Evolutionary conservation across 1,140 invertebrate genomes (phyloP), one percentile per base, ranked within the genome.

Genomic region (Aphis craccivora): DNA sequence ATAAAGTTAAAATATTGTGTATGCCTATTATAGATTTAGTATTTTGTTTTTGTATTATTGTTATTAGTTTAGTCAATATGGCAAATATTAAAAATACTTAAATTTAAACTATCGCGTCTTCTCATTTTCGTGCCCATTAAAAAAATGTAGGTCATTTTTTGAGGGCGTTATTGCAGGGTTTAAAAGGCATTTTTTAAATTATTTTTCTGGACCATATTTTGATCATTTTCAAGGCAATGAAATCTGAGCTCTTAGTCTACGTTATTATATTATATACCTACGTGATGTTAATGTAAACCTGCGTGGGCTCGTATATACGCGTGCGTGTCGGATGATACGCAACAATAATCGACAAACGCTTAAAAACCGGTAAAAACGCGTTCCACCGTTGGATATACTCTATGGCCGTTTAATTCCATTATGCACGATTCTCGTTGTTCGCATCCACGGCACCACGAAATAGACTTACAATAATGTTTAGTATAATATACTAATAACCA

Each of bases 361-460:
- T 76, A 83, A 86, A 45, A 48, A 88, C 86, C 45, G 86, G 86
- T 48, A 40, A 48, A n/a, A 88, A 88, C 14, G 20, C 43, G 86
- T 48, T 48, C 86, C 86, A n/a, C 87, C 20, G n/a, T 88, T 37
- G 88, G 51, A 55, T 37, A 55, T 14, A 37, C 51, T 30, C 88
- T 23, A 40, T 37, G 88, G 48, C 35, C 88, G 88, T 55, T 89
- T 55, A 55, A 89, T 89, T 89, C 86, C 86, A 48, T 87, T 30
- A 23, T 35, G 23, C n/a, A 22, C n/a, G 30, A 37, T n/a, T 48
- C 20, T 90, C 53, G 89, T 90, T 90, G 89, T 90, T 90, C 53
- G 51, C 51, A 37, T 60, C 88, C 51, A n/a, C 37, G 40, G 37
- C 53, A 90, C 37, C 53, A 40, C 89, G 40, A 43, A 45, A 67